Conservation (phyloP, 2,888 invertebrate species). For the Dicycla oo region DNA sequence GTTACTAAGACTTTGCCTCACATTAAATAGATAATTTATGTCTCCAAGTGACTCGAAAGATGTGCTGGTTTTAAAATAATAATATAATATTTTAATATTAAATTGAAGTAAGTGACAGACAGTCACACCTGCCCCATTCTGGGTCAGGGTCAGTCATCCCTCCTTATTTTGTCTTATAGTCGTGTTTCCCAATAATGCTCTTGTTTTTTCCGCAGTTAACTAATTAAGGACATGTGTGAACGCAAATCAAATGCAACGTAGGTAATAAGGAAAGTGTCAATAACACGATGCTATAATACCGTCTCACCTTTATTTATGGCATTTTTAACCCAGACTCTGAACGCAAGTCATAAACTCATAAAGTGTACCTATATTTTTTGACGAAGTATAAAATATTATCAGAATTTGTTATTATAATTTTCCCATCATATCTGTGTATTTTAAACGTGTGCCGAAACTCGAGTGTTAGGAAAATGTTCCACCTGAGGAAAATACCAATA, state of each 20-base stretch:
- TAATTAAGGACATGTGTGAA: neutral
- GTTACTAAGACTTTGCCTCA: no score
- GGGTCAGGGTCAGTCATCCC: neutral
- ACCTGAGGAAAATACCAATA: constrained; percentile 3
- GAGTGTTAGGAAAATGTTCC: constrained; percentile 27
- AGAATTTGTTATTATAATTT: constrained; percentile 6
- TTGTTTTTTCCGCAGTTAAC: constrained; percentile 3
- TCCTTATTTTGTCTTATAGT: neutral
- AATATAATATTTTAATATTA: no score
- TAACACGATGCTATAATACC: neutral
- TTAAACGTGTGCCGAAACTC: neutral
- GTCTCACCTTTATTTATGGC: neutral
- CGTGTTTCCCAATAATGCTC: constrained; percentile 9
- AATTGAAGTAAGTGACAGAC: no score
- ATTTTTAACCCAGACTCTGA: neutral
- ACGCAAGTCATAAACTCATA: no score
- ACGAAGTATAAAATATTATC: constrained; percentile 13
- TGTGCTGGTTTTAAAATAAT: no score
- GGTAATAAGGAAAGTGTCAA: neutral
- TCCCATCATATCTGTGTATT: constrained; percentile 5
- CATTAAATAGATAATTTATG: no score
- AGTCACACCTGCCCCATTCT: no score
- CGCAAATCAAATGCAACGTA: neutral
- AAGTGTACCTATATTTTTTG: neutral
- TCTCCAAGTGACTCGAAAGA: no score